Evolutionary conservation across 1,140 invertebrate species (phyloP), one percentile per base, ranked within the genome.

Genomic region (Bombus terrestris): DNA sequence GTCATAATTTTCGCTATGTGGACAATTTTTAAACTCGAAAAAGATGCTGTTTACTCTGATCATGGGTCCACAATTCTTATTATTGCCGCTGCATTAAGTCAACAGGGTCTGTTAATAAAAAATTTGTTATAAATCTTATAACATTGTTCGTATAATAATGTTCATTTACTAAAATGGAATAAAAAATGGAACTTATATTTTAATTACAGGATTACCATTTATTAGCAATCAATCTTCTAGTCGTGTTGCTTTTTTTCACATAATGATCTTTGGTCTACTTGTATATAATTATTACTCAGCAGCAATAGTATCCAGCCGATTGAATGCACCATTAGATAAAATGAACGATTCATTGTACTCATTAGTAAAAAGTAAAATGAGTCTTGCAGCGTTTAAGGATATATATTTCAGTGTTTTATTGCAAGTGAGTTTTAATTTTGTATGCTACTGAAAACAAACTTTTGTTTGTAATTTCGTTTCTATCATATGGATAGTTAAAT

Each of bases 101-200:
- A 93, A 62, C 92, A 93, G 91, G 92, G 92, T 92, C 85, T 28
- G 47, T 74, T 64, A n/a, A 32, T 25, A 35, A 66, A 6, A 25
- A 41, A 59, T 80, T 18, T 43, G 69, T 53, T 57, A 25, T 5
- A 37, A 59, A 74, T 15, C 1, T 22, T 3, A 71, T 8, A 71
- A 41, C 47, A 53, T 22, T 22, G 47, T 53, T 53, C 5, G 5
- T 68, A 68, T 35, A 53, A 53, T 68, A 68, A 28, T 69, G 35
- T 57, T 68, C 5, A 35, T 72, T 72, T 25, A 35, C 3, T 37
- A 37, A 10, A 22, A 35, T 53, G 5, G 5, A 53, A 53, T 53
- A 53, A 4, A 62, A 62, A 13, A n/a, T 12, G 3, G 10, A 62
- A 62, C 28, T 62, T 28, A 62, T 35, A 80, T 81, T 35, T 72